A percentile compares a stretch with the other conserved stretches of the same genome.
Conservation (phyloP, 2,797 vertebrate genomes). For the Adelosebastes latens region DNA sequence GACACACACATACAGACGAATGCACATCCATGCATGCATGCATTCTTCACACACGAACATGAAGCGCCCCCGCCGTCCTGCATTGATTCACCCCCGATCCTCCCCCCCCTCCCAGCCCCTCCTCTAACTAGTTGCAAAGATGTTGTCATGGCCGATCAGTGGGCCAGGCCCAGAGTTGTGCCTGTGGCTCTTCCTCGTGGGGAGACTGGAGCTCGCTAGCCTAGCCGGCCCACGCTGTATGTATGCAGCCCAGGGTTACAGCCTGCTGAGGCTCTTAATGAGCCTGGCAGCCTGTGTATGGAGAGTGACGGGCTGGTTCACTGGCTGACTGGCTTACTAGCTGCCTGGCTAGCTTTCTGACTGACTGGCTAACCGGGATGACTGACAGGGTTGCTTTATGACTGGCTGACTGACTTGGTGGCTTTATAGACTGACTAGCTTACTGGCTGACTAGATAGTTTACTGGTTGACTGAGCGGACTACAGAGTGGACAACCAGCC, state of each 20-base stretch:
- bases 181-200: conserved; percentile 93
- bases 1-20: conserved; percentile 63
- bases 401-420: conserved; percentile 1
- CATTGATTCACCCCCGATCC: conserved; percentile 68
- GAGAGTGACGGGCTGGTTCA: conserved; percentile 64
- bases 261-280: conserved; percentile 94
- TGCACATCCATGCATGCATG: conserved; percentile 79
- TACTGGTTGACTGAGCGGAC: not conserved
- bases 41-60: conserved; percentile 64
- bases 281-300: conserved; percentile 94
- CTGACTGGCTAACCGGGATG: conserved; percentile 12
- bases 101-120: conserved; percentile 32
- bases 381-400: conserved; percentile 13
- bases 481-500: not conserved
- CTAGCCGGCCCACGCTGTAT: conserved; percentile 81
- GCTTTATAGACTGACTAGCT: conserved; percentile 1
- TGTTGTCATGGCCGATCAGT: conserved; percentile 98
- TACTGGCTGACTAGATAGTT: not conserved
- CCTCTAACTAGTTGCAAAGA: conserved; percentile 92
- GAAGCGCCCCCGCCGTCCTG: conserved; percentile 53
- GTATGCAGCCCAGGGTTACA: conserved; percentile 82
- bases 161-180: conserved; percentile 89
- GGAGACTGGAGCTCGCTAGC: conserved; percentile 61
- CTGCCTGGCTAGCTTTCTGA: conserved; percentile 35
- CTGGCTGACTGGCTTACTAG: conserved; percentile 69